Evolutionary conservation across 1,140 invertebrate species (phyloP).

Genomic region (Sweltsa coloradensis): DNA sequence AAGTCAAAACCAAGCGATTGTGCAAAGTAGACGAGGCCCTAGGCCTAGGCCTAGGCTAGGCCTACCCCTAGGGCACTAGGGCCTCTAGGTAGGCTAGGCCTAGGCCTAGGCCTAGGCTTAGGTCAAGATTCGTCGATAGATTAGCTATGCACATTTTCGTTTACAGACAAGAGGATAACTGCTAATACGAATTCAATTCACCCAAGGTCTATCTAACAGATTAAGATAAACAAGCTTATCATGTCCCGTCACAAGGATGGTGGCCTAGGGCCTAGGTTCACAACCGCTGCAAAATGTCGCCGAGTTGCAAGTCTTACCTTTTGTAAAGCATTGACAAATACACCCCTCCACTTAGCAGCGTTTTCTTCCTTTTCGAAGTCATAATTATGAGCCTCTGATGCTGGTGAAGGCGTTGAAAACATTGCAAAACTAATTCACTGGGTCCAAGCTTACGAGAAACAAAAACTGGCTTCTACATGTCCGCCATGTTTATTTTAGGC

Average conservation of each 20-base stretch:
- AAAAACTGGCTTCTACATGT: conserved; percentile 6
- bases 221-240: background rate
- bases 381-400: conserved; percentile 54
- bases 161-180: background rate
- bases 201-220: background rate
- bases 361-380: conserved; percentile 83
- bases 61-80: no score
- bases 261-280: background rate
- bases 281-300: background rate
- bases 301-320: conserved; percentile 39
- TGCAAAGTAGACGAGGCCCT: no score
- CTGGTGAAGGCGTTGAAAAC: conserved; percentile 39
- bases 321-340: conserved; percentile 66
- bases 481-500: conserved; percentile 14
- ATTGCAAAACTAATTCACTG: conserved; percentile 23
- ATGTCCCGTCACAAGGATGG: background rate
- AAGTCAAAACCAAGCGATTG: no score
- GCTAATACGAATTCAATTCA: background rate
- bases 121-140: no score
- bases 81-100: no score
- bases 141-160: no score
- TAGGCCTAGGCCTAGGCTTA: no score
- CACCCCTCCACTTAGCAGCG: conserved; percentile 75
- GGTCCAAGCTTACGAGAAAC: conserved; percentile 1
- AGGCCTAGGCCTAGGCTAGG: no score